These are phyloP conservation scores for Melanostoma mellinum DNA, from an alignment of 2,888 invertebrate genomes.

Conservation along the genomic window DNA sequence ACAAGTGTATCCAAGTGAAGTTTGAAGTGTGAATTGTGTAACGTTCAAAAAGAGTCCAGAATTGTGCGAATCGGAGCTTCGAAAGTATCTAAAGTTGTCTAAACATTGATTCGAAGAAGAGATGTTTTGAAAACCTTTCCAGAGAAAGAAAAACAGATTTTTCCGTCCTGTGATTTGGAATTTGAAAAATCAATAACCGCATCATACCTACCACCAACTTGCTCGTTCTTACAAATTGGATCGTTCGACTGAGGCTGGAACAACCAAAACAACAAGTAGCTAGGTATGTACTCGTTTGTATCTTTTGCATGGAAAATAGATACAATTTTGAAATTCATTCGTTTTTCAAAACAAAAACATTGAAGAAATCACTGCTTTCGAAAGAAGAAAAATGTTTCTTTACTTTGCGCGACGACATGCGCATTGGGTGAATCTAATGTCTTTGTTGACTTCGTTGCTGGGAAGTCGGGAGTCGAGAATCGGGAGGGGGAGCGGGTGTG, in stretches of 20 bases:
- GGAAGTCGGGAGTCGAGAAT: no score
- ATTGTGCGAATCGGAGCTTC: background rate
- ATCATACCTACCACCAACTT: background rate
- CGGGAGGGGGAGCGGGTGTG: background rate
- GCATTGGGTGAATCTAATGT: slow-evolving; percentile 30
- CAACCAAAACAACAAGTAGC: slow-evolving; percentile 36
- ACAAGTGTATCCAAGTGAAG: slow-evolving; percentile 5
- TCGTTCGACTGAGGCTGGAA: slow-evolving; percentile 11
- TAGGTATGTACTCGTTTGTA: slow-evolving; percentile 15
- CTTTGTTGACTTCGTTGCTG: slow-evolving; percentile 47
- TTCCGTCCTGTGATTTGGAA: slow-evolving; percentile 39
- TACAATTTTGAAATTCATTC: background rate
- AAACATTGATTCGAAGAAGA: background rate
- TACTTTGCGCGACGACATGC: slow-evolving; percentile 31
- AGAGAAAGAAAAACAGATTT: slow-evolving; percentile 10
- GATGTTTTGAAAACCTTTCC: slow-evolving; percentile 2
- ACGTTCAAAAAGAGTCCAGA: background rate
- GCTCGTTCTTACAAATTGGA: background rate
- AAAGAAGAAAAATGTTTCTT: slow-evolving; percentile 46
- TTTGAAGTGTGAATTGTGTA: slow-evolving; percentile 25
- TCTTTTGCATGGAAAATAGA: background rate
- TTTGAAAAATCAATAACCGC: slow-evolving; percentile 63
- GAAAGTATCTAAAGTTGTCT: background rate
- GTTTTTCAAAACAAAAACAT: background rate
- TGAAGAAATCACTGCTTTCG: background rate